Evolutionary conservation across 2,797 vertebrate genomes (phyloP), one percentile per base, ranked within the genome.

Genomic region (Alosa sapidissima): DNA sequence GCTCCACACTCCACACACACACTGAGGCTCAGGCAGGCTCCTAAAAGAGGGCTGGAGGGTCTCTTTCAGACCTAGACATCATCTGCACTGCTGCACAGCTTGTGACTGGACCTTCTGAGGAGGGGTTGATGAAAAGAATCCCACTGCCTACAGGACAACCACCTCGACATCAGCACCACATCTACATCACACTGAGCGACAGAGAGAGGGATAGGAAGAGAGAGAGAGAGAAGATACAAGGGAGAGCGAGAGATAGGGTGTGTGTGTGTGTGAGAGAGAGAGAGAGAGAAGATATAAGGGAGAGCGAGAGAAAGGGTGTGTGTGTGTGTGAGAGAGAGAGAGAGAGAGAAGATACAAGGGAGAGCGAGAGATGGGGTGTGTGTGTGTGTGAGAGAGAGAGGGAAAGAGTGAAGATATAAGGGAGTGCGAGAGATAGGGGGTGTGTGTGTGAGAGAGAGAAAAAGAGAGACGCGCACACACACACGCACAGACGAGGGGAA

Each of bases 81-180:
- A 84, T 11, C 4, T 84, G 91, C 16, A 65, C 90, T 82, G 85
- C 51, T 52, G 89, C 51, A 82, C 89, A 89, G 55, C 87, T n/a
- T 87, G 82, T 55, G 68, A 60, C 81, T 89, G 36, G 68, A 75
- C 68, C 33, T 41, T 75, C 68, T 45, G 36, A 75, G 36, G 65
- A 72, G 28, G 58, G 65, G 41, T 41, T 36, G 65, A 72, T 33
- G 16, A 24, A 33, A 0, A 33, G 65, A 72, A 28, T 36, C 24
- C 65, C 28, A 21, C 68, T 16, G 36, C 68, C 33, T 14, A 45
- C 68, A 14, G 16, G 58, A 24, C 21, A 62, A 21, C 58, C 58
- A 62, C 21, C n/a, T 62, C 68, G 36, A 33, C 28, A 75, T 75
- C 68, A 75, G 24, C 65, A 72, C 3, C 68, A 75, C 68, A 75